Percentiles rank a stretch among this genome's conserved stretches.
These are phyloP conservation scores for Antitype chi DNA, from an alignment of 2,888 invertebrate species.

Conservation along the genomic window DNA sequence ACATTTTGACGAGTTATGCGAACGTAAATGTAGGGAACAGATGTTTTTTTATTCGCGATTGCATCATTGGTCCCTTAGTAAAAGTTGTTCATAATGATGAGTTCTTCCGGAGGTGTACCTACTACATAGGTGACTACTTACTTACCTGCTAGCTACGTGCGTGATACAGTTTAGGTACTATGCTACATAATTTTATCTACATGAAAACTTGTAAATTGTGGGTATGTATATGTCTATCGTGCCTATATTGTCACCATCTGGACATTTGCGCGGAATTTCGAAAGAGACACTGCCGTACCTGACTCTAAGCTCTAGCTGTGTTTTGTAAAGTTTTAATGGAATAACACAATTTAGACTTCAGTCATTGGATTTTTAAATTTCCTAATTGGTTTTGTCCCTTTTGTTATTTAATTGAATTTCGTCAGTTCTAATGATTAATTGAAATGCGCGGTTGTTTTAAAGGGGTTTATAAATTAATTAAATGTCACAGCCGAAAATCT, in stretches of 20 bases:
- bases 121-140: not conserved
- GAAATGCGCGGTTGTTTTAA: not conserved
- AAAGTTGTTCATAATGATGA: too few relatives aligned
- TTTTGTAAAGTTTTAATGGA: conserved; percentile 42
- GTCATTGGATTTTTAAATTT: conserved; percentile 22
- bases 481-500: not conserved
- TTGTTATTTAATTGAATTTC: conserved; percentile 16
- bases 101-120: too few relatives aligned
- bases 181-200: not conserved
- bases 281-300: conserved; percentile 6
- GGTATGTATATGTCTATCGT: not conserved
- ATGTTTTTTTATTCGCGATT: too few relatives aligned
- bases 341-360: conserved; percentile 13
- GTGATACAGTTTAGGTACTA: not conserved
- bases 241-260: not conserved
- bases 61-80: too few relatives aligned
- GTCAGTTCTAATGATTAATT: not conserved
- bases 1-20: too few relatives aligned
- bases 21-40: too few relatives aligned
- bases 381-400: conserved; percentile 22
- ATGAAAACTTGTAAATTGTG: not conserved
- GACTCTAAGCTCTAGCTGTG: conserved; percentile 8
- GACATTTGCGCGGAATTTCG: not conserved
- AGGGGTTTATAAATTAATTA: not conserved
- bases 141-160: not conserved